These are phyloP conservation scores for Kradibia gibbosae DNA, from an alignment of 1,140 invertebrate species.

Conservation along the genomic window DNA sequence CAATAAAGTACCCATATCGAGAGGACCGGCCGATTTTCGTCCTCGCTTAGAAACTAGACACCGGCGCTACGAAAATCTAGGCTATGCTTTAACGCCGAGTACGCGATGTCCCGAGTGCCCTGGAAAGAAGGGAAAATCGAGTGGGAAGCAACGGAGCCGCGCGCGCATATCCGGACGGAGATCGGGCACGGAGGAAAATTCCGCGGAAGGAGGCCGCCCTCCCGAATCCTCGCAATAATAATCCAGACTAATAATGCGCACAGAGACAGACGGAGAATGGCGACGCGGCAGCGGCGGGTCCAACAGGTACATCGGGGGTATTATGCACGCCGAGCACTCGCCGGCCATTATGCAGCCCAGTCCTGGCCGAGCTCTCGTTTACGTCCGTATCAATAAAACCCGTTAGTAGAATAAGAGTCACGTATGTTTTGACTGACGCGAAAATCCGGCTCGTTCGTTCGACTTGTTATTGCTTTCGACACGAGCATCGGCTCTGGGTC, in stretches of 20 bases:
- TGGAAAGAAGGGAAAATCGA: neutral
- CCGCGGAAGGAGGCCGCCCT: neutral
- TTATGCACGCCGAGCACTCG: neutral
- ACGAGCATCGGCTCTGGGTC: slow-evolving; percentile 16
- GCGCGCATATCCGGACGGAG: neutral
- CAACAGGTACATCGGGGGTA: neutral
- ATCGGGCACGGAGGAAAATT: no score
- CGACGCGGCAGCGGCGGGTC: no score
- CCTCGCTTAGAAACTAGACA: neutral
- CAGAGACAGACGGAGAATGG: neutral
- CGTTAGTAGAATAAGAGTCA: slow-evolving; percentile 53
- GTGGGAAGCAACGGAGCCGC: no score
- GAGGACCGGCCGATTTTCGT: no score
- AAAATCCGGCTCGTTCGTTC: slow-evolving; percentile 41
- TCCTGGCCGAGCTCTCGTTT: neutral
- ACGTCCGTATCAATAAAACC: slow-evolving; percentile 40
- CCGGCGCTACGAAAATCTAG: no score
- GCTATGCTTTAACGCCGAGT: neutral
- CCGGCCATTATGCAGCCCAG: neutral
- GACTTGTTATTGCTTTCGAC: slow-evolving; percentile 50
- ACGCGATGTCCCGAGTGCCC: neutral
- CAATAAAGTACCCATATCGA: no score
- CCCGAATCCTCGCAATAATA: slow-evolving; percentile 1
- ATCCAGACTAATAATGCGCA: neutral
- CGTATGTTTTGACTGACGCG: slow-evolving; percentile 58